Conservation (phyloP, 2,888 invertebrate genomes). For the Monochamus alternatus region DNA sequence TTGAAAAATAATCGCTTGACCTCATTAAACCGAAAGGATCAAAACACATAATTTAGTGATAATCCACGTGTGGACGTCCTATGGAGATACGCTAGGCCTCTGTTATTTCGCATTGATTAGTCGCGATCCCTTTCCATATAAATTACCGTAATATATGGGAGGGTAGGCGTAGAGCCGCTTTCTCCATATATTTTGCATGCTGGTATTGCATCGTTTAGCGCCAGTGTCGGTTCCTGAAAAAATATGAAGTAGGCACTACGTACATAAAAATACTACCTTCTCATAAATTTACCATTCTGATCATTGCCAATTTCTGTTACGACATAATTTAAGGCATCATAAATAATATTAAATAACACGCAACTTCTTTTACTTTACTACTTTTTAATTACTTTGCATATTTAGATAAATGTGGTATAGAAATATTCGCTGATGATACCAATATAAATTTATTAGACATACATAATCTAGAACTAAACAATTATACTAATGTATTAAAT, state of each 20-base stretch:
- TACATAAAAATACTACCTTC: conserved; percentile 20
- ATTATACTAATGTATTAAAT: too few relatives aligned
- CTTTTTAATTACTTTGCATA: too few relatives aligned
- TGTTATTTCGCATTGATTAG: conserved; percentile 41
- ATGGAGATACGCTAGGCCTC: conserved; percentile 26
- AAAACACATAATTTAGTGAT: conserved; percentile 34
- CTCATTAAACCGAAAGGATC: conserved; percentile 3
- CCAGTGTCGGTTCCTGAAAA: conserved; percentile 34
- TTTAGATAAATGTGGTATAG: too few relatives aligned
- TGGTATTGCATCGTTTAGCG: conserved; percentile 30
- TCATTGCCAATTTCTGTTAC: background rate
- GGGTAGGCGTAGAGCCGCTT: conserved; percentile 35
- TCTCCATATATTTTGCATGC: conserved; percentile 43
- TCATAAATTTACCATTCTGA: conserved; percentile 8
- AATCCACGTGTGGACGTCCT: conserved; percentile 41
- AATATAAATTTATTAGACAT: too few relatives aligned
- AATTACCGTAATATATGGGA: conserved; percentile 39
- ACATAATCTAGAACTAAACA: too few relatives aligned
- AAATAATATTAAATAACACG: background rate
- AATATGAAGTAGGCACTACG: conserved; percentile 26
- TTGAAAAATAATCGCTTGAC: background rate
- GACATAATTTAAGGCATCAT: background rate
- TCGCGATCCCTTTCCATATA: conserved; percentile 39
- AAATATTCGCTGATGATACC: too few relatives aligned
- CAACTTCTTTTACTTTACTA: background rate